Evolutionary conservation across 2,888 invertebrate genomes (phyloP).

Genomic region (Sinohyriopsis cumingii): DNA sequence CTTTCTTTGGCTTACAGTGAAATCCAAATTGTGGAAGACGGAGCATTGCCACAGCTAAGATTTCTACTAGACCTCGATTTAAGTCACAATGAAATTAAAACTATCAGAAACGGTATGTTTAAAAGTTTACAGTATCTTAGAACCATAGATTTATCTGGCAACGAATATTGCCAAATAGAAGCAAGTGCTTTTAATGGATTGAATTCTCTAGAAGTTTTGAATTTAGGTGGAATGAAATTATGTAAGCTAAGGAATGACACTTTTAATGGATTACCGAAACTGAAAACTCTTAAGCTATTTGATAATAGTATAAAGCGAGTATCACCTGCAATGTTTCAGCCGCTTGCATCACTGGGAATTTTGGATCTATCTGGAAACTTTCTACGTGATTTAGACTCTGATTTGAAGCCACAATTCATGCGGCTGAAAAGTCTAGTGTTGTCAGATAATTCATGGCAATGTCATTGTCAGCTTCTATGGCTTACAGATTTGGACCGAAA

Average conservation of each 20-base stretch:
- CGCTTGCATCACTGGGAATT: slow-evolving; percentile 23
- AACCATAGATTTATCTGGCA: slow-evolving; percentile 37
- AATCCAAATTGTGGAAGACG: slow-evolving; percentile 20
- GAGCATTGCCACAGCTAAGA: slow-evolving; percentile 27
- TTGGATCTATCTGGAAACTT: slow-evolving; percentile 43
- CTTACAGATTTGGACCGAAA: slow-evolving; percentile 29
- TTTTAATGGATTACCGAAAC: slow-evolving; percentile 25
- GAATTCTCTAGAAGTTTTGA: slow-evolving; percentile 29
- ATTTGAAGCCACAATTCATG: slow-evolving; percentile 28
- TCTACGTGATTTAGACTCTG: slow-evolving; percentile 30
- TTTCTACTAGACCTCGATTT: slow-evolving; percentile 33
- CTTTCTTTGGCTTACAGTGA: slow-evolving; percentile 26
- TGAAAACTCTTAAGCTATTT: slow-evolving; percentile 38
- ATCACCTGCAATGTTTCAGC: slow-evolving; percentile 24
- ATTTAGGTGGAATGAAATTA: slow-evolving; percentile 32
- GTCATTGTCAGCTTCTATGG: slow-evolving; percentile 49
- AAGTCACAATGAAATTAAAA: slow-evolving; percentile 30
- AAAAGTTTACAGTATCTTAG: slow-evolving; percentile 31
- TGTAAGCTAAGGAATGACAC: slow-evolving; percentile 19
- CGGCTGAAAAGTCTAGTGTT: slow-evolving; percentile 30
- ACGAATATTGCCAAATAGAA: slow-evolving; percentile 34
- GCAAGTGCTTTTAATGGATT: slow-evolving; percentile 26
- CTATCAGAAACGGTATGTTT: slow-evolving; percentile 32
- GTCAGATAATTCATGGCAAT: slow-evolving; percentile 46
- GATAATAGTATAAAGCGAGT: slow-evolving; percentile 30